A percentile compares a stretch with the other conserved stretches of the same genome.
Conservation (phyloP, 2,888 invertebrate species). For the Acrocera orbiculus region DNA sequence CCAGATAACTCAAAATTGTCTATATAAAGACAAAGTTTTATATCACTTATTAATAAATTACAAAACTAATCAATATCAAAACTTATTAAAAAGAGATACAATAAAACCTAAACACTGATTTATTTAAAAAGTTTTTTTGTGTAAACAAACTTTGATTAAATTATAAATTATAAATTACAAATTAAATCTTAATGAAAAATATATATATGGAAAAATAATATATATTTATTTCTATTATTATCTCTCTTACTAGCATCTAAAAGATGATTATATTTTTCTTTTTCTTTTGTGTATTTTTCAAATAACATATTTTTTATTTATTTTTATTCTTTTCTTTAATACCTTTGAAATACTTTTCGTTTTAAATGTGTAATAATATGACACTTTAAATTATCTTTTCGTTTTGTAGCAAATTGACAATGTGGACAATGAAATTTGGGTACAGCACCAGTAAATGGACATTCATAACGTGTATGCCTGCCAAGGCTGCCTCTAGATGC, state of each 20-base stretch:
- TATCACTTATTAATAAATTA: too few species aligned
- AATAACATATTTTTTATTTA: not conserved
- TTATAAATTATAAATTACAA: conserved; percentile 4
- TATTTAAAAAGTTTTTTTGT: too few species aligned
- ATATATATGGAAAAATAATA: too few species aligned
- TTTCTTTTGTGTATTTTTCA: not conserved
- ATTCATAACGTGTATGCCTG: conserved; percentile 49
- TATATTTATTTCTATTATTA: too few species aligned
- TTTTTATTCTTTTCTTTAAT: conserved; percentile 4
- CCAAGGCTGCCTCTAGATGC: conserved; percentile 35
- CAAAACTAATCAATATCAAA: too few species aligned
- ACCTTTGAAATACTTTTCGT: conserved; percentile 8
- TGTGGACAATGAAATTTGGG: conserved; percentile 50
- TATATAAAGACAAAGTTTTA: too few species aligned
- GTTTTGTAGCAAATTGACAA: conserved; percentile 50
- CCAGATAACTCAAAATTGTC: too few species aligned
- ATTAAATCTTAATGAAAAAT: not conserved
- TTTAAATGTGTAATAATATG: conserved; percentile 41
- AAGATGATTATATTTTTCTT: not conserved
- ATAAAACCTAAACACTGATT: too few species aligned
- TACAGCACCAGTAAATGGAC: conserved; percentile 50
- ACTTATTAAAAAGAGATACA: too few species aligned
- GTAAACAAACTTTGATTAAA: conserved; percentile 3
- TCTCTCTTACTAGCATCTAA: too few species aligned
- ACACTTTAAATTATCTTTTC: conserved; percentile 47